Evolutionary conservation across 2,113 vertebrate genomes (phyloP), one percentile per base, ranked within the genome.

Genomic region (Syngnathus scovelli): DNA sequence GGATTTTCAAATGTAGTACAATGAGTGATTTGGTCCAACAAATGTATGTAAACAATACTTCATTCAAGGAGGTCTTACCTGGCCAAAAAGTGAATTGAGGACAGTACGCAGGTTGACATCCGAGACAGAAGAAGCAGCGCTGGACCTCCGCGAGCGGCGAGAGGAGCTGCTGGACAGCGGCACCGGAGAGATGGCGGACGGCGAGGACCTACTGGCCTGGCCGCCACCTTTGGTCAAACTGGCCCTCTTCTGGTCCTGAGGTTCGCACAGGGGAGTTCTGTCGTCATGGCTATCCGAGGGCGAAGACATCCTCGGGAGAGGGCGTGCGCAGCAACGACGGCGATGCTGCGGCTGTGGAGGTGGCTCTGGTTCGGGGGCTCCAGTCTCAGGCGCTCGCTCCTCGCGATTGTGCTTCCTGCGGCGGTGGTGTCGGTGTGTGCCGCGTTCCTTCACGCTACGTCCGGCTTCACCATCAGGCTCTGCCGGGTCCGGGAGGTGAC

Each of bases 31-130:
- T 61, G 59, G 37, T 19, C 12, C 37, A 21, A 21, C 21, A 19
- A 19, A 36, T 23, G 18, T 18, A 6, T 9, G 36, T 18, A 39
- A 60, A 60, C 9, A 60, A 13, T 37, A 8, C 3, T 7, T 33
- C 12, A 7, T 13, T 39, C 37, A 18, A 61, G 19, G 18, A 15
- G 80, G 77, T 74, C 92, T 94, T 93, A 98, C 96, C 95, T 98
- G 96, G 39, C 96, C 96, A 67, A 96, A 98, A 77, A 96, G 94
- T 33, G 95, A 95, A 90, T 91, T 94, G 70, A 98, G 93, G 86
- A 95, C 94, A 55, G 94, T 94, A 77, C 90, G 92, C 85, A 97
- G 90, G 54, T 90, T 87, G 87, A 93, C 70, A 70, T 97, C 95
- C 6, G 89, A 87, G 49, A 92, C 89, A 37, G 86, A 89, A 1